Evolutionary conservation across 2,888 invertebrate genomes (phyloP).

Genomic region (Clitarchus hookeri): DNA sequence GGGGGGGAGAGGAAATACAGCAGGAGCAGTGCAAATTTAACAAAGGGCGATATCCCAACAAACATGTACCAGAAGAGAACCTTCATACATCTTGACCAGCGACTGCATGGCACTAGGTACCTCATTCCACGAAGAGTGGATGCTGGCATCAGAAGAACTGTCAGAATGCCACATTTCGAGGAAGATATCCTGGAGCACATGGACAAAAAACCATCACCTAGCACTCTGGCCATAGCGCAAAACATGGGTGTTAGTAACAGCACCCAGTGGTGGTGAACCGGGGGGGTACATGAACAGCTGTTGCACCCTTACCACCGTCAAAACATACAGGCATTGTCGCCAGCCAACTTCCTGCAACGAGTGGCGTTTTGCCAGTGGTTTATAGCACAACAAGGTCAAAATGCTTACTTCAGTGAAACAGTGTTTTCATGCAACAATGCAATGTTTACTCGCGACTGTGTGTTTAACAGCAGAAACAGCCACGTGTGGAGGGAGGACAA

Average conservation of each 20-base stretch:
- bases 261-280: neutral
- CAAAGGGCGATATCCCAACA: neutral
- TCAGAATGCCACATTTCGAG: too few relatives aligned
- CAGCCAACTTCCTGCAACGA: neutral
- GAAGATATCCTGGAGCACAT: too few relatives aligned
- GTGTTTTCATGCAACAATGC: neutral
- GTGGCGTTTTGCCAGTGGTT: neutral
- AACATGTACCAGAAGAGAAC: neutral
- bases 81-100: neutral
- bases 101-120: neutral
- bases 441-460: neutral
- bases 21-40: neutral
- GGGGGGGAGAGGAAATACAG: neutral
- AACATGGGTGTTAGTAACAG: neutral
- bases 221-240: neutral
- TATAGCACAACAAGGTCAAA: neutral
- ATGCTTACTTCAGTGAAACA: neutral
- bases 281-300: constrained; percentile 16
- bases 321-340: neutral
- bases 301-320: constrained; percentile 17
- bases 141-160: too few relatives aligned
- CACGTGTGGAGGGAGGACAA: neutral
- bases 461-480: neutral
- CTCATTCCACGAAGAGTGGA: too few relatives aligned
- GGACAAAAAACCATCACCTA: neutral